Conservation (phyloP, 2,797 vertebrate species). For the Cryptoblepharus egeriae region DNA sequence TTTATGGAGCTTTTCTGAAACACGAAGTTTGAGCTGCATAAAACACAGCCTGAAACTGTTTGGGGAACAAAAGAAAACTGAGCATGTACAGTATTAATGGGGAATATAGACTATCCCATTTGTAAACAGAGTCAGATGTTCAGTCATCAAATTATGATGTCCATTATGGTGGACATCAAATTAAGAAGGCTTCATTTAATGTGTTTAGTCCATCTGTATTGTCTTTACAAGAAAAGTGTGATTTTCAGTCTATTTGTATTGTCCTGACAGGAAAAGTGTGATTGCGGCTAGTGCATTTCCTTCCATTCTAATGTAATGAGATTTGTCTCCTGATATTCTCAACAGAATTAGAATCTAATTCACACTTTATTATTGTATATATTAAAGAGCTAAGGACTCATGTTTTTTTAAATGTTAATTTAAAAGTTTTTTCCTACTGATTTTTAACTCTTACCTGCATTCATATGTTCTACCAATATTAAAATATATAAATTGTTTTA, state of each 20-base stretch:
- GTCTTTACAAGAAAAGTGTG: neutral
- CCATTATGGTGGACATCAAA: neutral
- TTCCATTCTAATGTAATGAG: neutral
- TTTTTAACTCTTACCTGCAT: neutral
- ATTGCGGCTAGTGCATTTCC: neutral
- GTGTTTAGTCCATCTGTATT: neutral
- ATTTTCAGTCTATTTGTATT: neutral
- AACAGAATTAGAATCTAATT: slow-evolving; percentile 4
- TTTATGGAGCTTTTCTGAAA: neutral
- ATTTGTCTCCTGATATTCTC: neutral
- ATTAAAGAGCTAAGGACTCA: neutral
- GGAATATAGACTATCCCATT: neutral
- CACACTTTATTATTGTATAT: neutral
- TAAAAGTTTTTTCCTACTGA: neutral
- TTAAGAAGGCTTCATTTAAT: neutral
- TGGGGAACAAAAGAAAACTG: neutral
- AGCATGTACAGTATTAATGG: neutral
- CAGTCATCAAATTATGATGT: too few species aligned
- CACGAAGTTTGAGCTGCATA: neutral
- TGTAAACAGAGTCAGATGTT: neutral
- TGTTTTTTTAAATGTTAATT: neutral
- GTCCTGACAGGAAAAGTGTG: neutral
- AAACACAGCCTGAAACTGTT: neutral
- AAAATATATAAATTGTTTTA: neutral
- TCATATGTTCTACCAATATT: neutral